phyloP scores from a whole-genome alignment of 2,797 vertebrate species.

The Clarias platycephalus region DNA sequence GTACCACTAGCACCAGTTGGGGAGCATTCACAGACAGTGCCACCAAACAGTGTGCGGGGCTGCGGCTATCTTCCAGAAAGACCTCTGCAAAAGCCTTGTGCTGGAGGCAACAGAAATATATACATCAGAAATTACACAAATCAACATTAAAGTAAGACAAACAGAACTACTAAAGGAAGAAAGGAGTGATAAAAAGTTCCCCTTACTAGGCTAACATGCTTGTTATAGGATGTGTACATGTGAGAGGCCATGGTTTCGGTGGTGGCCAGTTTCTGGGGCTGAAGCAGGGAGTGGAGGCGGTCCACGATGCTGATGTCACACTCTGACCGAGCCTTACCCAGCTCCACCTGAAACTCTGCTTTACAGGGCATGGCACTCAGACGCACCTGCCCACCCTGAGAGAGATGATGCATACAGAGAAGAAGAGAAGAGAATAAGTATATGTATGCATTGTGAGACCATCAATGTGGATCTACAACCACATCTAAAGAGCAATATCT shows the following conservation, averaged over 20 bases:
- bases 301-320: slow-evolving; percentile 98
- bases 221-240: slow-evolving; percentile 96
- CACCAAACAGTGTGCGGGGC: slow-evolving; percentile 85
- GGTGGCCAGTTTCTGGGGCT: slow-evolving; percentile 89
- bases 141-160: background rate
- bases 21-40: slow-evolving; percentile 85
- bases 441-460: background rate
- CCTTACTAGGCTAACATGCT: slow-evolving; percentile 91
- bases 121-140: background rate
- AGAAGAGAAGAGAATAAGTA: background rate
- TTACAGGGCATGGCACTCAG: slow-evolving; percentile 90
- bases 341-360: slow-evolving; percentile 89
- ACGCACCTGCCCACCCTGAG: slow-evolving; percentile 89
- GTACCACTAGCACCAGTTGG: slow-evolving; percentile 82
- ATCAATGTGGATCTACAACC: background rate
- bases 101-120: slow-evolving; percentile 66
- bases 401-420: background rate
- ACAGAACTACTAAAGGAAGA: background rate
- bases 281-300: slow-evolving; percentile 93
- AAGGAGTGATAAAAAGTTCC: background rate
- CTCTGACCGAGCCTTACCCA: slow-evolving; percentile 83
- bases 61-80: slow-evolving; percentile 90
- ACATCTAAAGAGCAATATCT: background rate
- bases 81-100: slow-evolving; percentile 98
- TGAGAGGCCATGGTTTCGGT: slow-evolving; percentile 98